A percentile compares a stretch with the other conserved stretches of the same genome.
Evolutionary conservation across 2,797 vertebrate species (phyloP).

Genomic region (Hypotaenidia okinawae): DNA sequence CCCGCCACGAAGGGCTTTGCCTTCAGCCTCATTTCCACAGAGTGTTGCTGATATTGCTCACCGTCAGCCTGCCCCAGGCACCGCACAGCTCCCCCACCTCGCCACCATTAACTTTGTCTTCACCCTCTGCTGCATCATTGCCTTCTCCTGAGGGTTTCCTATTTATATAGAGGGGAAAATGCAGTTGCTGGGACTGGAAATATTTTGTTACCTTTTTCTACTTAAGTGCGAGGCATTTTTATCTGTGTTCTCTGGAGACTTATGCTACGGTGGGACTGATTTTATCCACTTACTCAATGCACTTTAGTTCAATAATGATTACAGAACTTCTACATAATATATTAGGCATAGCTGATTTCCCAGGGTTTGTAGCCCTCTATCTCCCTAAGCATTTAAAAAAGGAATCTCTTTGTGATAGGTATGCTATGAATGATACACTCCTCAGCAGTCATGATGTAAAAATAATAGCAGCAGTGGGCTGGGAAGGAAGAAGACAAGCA

Average conservation of each 20-base stretch:
- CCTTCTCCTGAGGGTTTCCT: constrained; percentile 74
- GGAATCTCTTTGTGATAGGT: constrained; percentile 33
- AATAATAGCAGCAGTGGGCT: constrained; percentile 7
- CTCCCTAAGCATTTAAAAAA: constrained; percentile 46
- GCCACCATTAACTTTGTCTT: constrained; percentile 17
- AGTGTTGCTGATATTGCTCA: background rate
- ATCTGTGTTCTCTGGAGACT: constrained; percentile 77
- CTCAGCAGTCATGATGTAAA: constrained; percentile 15
- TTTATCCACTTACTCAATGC: constrained; percentile 78
- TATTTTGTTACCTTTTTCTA: constrained; percentile 74
- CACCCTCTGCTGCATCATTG: constrained; percentile 54
- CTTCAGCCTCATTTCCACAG: background rate
- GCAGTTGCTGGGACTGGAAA: constrained; percentile 76
- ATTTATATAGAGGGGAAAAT: constrained; percentile 73
- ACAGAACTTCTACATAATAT: constrained; percentile 77
- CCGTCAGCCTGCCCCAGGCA: background rate
- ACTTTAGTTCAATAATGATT: constrained; percentile 74
- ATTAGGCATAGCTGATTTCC: constrained; percentile 74
- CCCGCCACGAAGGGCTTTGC: background rate
- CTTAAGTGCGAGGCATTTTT: constrained; percentile 73
- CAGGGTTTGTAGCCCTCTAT: constrained; percentile 59
- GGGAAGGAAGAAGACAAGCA: background rate
- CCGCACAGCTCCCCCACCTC: background rate
- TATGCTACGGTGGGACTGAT: constrained; percentile 74
- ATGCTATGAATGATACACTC: constrained; percentile 59